These are phyloP conservation scores for Nebria salina DNA, from an alignment of 2,888 invertebrate species.

Conservation along the genomic window DNA sequence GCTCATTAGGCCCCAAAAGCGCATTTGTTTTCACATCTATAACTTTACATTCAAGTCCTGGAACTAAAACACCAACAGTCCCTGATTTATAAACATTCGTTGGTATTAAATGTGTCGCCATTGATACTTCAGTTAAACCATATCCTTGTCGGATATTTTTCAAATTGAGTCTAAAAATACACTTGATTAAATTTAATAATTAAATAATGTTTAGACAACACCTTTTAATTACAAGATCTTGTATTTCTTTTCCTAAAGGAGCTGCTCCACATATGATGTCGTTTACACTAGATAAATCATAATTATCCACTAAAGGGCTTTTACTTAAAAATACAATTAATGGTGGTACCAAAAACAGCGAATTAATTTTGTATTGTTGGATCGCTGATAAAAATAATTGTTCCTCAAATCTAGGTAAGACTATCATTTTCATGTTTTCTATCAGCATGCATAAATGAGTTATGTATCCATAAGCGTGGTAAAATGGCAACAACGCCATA, in stretches of 20 bases:
- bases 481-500: slow-evolving; percentile 77
- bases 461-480: slow-evolving; percentile 78
- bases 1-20: slow-evolving; percentile 68
- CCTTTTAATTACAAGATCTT: slow-evolving; percentile 68
- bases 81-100: slow-evolving; percentile 64
- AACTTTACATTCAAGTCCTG: slow-evolving; percentile 71
- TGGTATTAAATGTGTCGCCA: slow-evolving; percentile 64
- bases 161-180: slow-evolving; percentile 59
- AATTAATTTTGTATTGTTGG: slow-evolving; percentile 73
- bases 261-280: slow-evolving; percentile 81
- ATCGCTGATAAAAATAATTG: slow-evolving; percentile 74
- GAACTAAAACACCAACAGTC: slow-evolving; percentile 71
- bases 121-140: slow-evolving; percentile 79
- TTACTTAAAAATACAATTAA: slow-evolving; percentile 84
- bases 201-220: slow-evolving; percentile 47
- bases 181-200: no score
- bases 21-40: slow-evolving; percentile 71
- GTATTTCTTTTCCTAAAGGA: slow-evolving; percentile 76
- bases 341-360: slow-evolving; percentile 81
- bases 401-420: slow-evolving; percentile 74
- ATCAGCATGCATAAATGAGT: slow-evolving; percentile 67
- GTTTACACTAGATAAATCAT: slow-evolving; percentile 76
- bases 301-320: slow-evolving; percentile 78
- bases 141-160: slow-evolving; percentile 75
- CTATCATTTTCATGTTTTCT: slow-evolving; percentile 65